phyloP scores from a whole-genome alignment of 2,888 invertebrate genomes.

The Dicyrtoma fusca region DNA sequence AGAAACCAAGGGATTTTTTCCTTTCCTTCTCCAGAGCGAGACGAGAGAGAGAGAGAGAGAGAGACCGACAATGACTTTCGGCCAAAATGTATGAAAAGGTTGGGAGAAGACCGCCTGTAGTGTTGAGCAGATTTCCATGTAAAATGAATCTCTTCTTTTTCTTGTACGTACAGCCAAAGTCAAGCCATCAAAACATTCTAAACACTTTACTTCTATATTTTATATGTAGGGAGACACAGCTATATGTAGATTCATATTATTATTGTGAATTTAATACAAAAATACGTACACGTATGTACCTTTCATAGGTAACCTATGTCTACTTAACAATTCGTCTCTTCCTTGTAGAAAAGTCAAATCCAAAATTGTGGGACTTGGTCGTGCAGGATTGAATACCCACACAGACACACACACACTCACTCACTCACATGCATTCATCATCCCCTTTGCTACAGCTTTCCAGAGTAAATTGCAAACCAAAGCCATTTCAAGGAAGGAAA shows the following conservation, averaged over 20 bases:
- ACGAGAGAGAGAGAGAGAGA: not conserved
- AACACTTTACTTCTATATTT: not conserved
- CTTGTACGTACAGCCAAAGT: constrained; percentile 2
- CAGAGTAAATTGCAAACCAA: not conserved
- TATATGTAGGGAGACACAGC: not conserved
- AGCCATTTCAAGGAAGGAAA: no score
- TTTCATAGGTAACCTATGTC: no score
- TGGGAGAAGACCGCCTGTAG: constrained; percentile 32
- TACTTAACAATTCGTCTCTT: no score
- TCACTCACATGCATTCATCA: not conserved
- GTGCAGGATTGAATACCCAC: no score
- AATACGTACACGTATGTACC: no score
- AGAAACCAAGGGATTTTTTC: not conserved
- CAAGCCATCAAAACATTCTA: not conserved
- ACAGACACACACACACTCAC: not conserved
- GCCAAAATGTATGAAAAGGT: not conserved
- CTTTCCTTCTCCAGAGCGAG: not conserved
- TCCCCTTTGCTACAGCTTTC: no score
- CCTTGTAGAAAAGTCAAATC: no score
- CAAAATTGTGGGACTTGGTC: no score
- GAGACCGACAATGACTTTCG: constrained; percentile 12
- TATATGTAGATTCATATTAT: not conserved
- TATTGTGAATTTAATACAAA: no score
- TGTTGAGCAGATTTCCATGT: constrained; percentile 43
- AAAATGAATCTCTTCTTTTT: constrained; percentile 30